Evolutionary conservation across 2,888 invertebrate species (phyloP), one percentile per base, ranked within the genome.

Genomic region (Hedychridium roseum): DNA sequence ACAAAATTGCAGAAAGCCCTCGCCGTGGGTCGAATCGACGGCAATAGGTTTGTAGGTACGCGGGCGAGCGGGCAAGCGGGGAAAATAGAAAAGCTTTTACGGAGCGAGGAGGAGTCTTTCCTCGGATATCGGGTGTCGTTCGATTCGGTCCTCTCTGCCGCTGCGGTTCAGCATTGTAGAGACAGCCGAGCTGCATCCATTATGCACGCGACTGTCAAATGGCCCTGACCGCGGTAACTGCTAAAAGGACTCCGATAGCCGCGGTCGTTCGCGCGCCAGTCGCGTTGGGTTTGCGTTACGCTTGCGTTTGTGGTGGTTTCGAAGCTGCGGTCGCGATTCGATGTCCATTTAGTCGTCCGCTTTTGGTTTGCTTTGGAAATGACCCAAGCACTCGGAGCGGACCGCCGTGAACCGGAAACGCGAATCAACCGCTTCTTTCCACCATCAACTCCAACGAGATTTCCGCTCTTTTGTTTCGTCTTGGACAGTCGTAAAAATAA

Each of bases 341-440:
- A 71, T 71, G 73, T 70, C 68, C 68, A 71, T 73, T 73, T 70
- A 70, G 70, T 70, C 70, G 70, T 54, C 62, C 68, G 64, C 68
- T 70, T 72, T 72, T 69, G 72, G 73, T 73, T 73, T 73, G 73
- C 73, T 73, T 73, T 73, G 73, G 72, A 73, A 73, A 73, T 73
- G 73, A 71, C 71, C 72, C 73, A 72, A 73, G 71, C 72, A 69
- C 71, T 71, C 60, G 54, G 54, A 65, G 17, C 56, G 62, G 59
- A 61, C 59, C 49, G 60, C 66, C 53, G 60, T 67, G 68, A 64
- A 71, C 69, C 70, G 66, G 66, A 70, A 71, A 70, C 60, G 69
- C 68, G 72, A 71, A 71, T 60, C 38, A 18, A 47, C 51, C 50
- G 48, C 56, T 43, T 52, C 41, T 45, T 41, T 47, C 30, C n/a